Conservation (phyloP, 2,888 invertebrate species). For the Meteorus cinctellus region DNA sequence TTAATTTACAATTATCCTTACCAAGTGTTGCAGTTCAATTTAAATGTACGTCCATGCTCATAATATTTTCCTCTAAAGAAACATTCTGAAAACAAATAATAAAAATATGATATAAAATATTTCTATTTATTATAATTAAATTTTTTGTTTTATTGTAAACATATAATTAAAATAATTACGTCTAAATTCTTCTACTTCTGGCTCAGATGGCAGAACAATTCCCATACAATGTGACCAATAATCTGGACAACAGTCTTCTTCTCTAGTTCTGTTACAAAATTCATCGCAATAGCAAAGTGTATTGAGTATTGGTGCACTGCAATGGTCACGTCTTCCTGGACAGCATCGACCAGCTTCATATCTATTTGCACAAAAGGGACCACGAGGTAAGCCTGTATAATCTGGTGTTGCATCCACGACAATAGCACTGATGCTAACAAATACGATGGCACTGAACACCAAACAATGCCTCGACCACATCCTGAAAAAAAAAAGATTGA, state of each 20-base stretch:
- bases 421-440: conserved; percentile 49
- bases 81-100: conserved; percentile 73
- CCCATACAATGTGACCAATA: conserved; percentile 84
- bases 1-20: conserved; percentile 66
- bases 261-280: conserved; percentile 86
- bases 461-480: conserved; percentile 55
- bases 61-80: conserved; percentile 75
- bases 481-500: conserved; percentile 48
- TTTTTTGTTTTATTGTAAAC: conserved; percentile 9
- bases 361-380: conserved; percentile 77
- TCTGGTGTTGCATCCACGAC: conserved; percentile 57
- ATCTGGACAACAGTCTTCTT: conserved; percentile 95
- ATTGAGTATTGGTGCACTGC: conserved; percentile 85
- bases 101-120: background rate
- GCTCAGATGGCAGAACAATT: conserved; percentile 53
- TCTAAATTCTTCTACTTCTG: conserved; percentile 52
- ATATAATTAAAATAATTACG: conserved; percentile 45
- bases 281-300: conserved; percentile 96
- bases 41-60: conserved; percentile 74
- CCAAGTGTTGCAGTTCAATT: conserved; percentile 85
- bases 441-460: conserved; percentile 41
- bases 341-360: conserved; percentile 79
- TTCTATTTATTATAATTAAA: background rate
- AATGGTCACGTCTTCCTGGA: conserved; percentile 83
- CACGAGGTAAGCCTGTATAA: conserved; percentile 75